These are phyloP conservation scores for Cylloceria caligata DNA, from an alignment of 2,888 invertebrate species.

Conservation along the genomic window DNA sequence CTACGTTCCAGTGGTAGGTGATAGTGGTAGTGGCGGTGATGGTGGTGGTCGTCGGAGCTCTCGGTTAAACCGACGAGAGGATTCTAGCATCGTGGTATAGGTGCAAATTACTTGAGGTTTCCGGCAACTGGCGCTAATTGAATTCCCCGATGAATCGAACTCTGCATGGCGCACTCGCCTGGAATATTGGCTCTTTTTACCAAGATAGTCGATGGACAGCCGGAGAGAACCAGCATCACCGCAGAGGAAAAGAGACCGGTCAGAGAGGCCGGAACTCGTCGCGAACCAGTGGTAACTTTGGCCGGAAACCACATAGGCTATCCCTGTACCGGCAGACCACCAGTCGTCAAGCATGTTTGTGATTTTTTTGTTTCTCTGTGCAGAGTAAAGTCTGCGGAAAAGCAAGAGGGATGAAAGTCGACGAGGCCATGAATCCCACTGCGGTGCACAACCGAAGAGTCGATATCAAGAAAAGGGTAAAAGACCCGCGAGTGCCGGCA, in stretches of 20 bases:
- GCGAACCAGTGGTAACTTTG: constrained; percentile 27
- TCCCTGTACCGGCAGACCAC: constrained; percentile 1
- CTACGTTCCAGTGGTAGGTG: constrained; percentile 18
- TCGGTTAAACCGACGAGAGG: constrained; percentile 25
- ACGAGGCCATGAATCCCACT: constrained; percentile 21
- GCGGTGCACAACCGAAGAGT: constrained; percentile 4
- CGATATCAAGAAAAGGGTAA: constrained; percentile 22
- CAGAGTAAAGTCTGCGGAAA: neutral
- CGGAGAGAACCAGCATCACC: constrained; percentile 40
- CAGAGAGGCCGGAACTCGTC: constrained; percentile 11
- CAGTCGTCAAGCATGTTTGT: constrained; percentile 21
- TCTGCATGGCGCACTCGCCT: constrained; percentile 73
- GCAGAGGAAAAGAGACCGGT: constrained; percentile 10
- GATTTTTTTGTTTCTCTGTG: constrained; percentile 14
- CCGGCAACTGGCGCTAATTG: constrained; percentile 83
- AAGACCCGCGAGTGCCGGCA: neutral
- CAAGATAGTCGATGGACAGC: constrained; percentile 42
- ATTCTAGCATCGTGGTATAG: constrained; percentile 47
- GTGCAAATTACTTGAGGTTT: constrained; percentile 82
- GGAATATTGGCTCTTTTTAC: constrained; percentile 82
- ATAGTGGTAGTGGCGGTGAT: neutral
- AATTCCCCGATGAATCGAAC: constrained; percentile 82
- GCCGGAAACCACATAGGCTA: constrained; percentile 38
- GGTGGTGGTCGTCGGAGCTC: constrained; percentile 27
- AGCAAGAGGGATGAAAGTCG: constrained; percentile 25